Evolutionary conservation across 2,888 invertebrate species (phyloP).

Genomic region (Chirona hameri): DNA sequence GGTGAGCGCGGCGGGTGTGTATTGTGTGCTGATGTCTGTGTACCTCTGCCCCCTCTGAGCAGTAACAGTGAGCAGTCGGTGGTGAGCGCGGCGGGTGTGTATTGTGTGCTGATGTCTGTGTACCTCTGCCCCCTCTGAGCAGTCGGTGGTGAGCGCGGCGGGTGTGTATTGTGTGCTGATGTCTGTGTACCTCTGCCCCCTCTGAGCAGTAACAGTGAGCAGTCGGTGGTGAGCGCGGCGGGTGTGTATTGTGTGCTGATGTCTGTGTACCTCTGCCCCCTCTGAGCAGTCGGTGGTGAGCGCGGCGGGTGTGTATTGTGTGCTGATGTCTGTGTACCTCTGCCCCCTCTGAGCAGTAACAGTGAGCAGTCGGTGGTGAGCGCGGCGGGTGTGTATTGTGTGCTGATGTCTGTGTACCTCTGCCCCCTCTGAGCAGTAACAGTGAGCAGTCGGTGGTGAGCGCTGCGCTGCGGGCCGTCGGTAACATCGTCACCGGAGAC

Average conservation of each 20-base stretch:
- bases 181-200: neutral
- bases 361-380: no score
- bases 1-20: no score
- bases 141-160: neutral
- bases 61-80: no score
- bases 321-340: neutral
- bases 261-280: no score
- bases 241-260: no score
- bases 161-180: neutral
- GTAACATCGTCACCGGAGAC: slow-evolving; percentile 93
- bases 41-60: no score
- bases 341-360: neutral
- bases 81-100: no score
- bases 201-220: neutral
- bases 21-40: no score
- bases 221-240: no score
- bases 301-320: neutral
- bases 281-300: neutral
- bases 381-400: neutral
- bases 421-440: neutral
- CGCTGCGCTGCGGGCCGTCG: slow-evolving; percentile 89
- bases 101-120: no score
- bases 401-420: neutral
- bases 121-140: no score
- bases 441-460: slow-evolving; percentile 62